Percentiles rank a stretch among this genome's conserved stretches.
These are phyloP conservation scores for Dasypus novemcinctus DNA, from an alignment of 2,113 vertebrate genomes.

Conservation along the genomic window DNA sequence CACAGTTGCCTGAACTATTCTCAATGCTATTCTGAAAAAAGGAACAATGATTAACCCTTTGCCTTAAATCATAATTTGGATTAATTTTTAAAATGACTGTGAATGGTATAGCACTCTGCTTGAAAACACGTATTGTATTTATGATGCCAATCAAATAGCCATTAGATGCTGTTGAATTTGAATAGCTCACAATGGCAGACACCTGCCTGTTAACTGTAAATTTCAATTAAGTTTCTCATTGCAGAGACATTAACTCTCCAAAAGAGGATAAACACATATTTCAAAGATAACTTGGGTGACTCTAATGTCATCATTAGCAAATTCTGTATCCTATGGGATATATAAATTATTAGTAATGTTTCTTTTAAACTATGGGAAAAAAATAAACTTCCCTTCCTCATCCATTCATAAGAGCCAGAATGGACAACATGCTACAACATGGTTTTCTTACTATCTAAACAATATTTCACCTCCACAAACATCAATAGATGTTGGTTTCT, in stretches of 20 bases:
- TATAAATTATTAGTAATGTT: not conserved
- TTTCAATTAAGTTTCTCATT: conserved; percentile 57
- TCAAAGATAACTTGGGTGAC: conserved; percentile 37
- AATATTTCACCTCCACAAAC: accelerated
- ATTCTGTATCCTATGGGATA: not conserved
- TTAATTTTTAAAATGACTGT: conserved; percentile 55
- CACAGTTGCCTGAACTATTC: not conserved
- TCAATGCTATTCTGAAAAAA: conserved; percentile 29
- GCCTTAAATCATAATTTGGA: conserved; percentile 2
- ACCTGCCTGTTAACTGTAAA: conserved; percentile 55
- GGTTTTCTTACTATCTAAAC: not conserved
- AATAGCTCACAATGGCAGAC: conserved; percentile 49
- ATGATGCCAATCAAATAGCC: conserved; percentile 59
- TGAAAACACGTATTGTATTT: conserved; percentile 56
- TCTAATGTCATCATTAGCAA: conserved; percentile 44
- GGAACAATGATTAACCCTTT: conserved; percentile 43
- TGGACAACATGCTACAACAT: not conserved
- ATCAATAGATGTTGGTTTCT: not conserved
- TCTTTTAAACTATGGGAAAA: conserved; percentile 22
- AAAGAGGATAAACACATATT: conserved; percentile 49
- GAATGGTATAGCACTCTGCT: conserved; percentile 28
- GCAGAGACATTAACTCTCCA: conserved; percentile 51
- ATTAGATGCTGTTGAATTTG: conserved; percentile 58
- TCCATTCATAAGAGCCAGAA: not conserved
- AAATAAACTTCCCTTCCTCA: not conserved